These are phyloP conservation scores for Hypomesus transpacificus DNA, from an alignment of 2,113 vertebrate genomes.

Conservation along the genomic window DNA sequence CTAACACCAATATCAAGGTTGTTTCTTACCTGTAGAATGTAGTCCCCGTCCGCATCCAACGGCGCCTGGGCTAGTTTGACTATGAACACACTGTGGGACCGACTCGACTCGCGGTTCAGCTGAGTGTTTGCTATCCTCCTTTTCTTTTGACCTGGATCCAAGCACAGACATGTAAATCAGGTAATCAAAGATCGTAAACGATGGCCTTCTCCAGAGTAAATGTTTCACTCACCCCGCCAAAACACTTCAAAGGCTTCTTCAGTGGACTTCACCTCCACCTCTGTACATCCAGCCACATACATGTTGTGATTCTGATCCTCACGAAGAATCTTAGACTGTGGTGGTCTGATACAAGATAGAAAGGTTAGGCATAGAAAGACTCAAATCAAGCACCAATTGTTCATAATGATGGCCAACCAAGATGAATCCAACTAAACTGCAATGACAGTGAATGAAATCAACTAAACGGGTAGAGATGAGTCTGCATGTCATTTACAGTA, in stretches of 20 bases:
- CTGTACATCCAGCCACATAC: conserved; percentile 93
- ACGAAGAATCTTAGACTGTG: conserved; percentile 89
- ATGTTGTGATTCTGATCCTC: conserved; percentile 98
- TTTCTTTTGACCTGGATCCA: conserved; percentile 72
- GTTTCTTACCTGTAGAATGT: conserved; percentile 84
- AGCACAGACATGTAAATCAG: background rate
- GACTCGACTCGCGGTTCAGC: conserved; percentile 91
- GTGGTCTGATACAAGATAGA: conserved; percentile 71
- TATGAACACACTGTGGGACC: conserved; percentile 94
- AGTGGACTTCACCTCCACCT: conserved; percentile 93
- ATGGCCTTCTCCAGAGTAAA: conserved; percentile 76
- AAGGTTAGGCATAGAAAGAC: background rate
- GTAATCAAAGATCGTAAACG: conserved; percentile 17
- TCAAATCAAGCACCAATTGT: background rate
- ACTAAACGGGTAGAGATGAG: background rate
- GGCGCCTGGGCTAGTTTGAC: conserved; percentile 93
- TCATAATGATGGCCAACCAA: background rate
- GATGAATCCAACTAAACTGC: background rate
- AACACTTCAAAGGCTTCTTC: conserved; percentile 97
- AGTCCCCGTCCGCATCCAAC: conserved; percentile 90
- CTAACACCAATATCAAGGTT: background rate
- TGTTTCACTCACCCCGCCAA: conserved; percentile 87
- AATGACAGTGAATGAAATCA: background rate
- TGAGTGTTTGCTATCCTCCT: conserved; percentile 84
- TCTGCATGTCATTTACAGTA: too few species aligned